A percentile compares a stretch with the other conserved stretches of the same genome.
Evolutionary conservation across 1,140 invertebrate species (phyloP).

Genomic region (Brachionus koreanus): DNA sequence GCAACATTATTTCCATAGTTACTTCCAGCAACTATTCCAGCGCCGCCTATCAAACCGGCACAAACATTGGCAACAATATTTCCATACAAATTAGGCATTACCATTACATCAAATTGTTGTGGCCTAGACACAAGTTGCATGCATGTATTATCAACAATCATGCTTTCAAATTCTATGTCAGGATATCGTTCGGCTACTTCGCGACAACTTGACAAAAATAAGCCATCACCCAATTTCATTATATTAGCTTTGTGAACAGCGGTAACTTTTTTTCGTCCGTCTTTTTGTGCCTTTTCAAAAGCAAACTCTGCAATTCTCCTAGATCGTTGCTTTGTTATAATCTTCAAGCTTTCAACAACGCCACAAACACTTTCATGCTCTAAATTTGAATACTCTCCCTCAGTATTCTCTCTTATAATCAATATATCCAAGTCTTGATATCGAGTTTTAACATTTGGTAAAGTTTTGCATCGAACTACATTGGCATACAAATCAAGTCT

Average conservation of each 20-base stretch:
- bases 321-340: slow-evolving; percentile 81
- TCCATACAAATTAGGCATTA: slow-evolving; percentile 95
- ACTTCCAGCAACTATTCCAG: slow-evolving; percentile 33
- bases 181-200: slow-evolving; percentile 78
- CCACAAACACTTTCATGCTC: slow-evolving; percentile 87
- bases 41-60: slow-evolving; percentile 67
- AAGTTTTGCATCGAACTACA: slow-evolving; percentile 88
- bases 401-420: slow-evolving; percentile 94
- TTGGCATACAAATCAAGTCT: slow-evolving; percentile 92
- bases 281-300: slow-evolving; percentile 94
- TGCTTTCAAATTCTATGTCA: slow-evolving; percentile 85
- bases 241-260: slow-evolving; percentile 96
- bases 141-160: slow-evolving; percentile 97
- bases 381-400: slow-evolving; percentile 94
- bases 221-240: slow-evolving; percentile 92
- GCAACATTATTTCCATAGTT: slow-evolving; percentile 43
- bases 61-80: slow-evolving; percentile 96
- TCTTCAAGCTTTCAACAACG: slow-evolving; percentile 90
- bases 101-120: slow-evolving; percentile 95
- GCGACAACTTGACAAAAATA: slow-evolving; percentile 82
- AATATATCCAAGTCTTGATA: slow-evolving; percentile 90
- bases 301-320: slow-evolving; percentile 96
- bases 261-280: slow-evolving; percentile 73
- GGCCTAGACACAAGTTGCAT: slow-evolving; percentile 95
- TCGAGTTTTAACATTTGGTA: slow-evolving; percentile 81